These are phyloP conservation scores for Tautogolabrus adspersus DNA, from an alignment of 2,113 vertebrate species.

Conservation along the genomic window DNA sequence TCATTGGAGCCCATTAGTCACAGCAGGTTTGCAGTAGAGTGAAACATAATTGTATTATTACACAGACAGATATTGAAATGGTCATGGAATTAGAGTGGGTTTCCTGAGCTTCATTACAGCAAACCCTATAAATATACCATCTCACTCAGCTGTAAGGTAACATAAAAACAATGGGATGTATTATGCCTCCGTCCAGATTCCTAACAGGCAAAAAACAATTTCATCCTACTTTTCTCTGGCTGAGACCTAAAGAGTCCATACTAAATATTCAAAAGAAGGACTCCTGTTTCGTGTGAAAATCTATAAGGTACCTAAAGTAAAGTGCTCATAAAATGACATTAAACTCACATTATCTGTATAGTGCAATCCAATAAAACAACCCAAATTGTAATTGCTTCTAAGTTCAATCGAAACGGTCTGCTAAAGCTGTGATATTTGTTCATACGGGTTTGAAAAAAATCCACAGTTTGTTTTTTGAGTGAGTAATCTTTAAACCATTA, in stretches of 20 bases:
- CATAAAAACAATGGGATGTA: background rate
- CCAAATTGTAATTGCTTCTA: no score
- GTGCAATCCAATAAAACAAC: no score
- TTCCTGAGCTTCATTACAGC: background rate
- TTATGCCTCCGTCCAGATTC: background rate
- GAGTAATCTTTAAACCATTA: background rate
- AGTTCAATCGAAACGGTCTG: no score
- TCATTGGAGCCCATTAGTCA: background rate
- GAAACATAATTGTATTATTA: background rate
- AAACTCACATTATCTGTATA: no score
- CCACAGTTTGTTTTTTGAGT: background rate
- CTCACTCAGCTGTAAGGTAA: background rate
- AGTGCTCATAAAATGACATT: no score
- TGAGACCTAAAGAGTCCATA: no score
- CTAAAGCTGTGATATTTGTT: background rate
- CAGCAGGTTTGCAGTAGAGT: background rate
- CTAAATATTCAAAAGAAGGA: no score
- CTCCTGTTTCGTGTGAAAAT: no score
- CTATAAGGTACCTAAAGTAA: no score
- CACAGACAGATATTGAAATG: background rate
- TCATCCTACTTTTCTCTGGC: background rate
- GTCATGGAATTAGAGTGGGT: background rate
- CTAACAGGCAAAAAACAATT: constrained; percentile 5
- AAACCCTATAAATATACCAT: background rate
- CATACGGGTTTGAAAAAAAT: background rate